Evolutionary conservation across 2,888 invertebrate species (phyloP), one percentile per base, ranked within the genome.

Genomic region (Nemotelus pantherinus): DNA sequence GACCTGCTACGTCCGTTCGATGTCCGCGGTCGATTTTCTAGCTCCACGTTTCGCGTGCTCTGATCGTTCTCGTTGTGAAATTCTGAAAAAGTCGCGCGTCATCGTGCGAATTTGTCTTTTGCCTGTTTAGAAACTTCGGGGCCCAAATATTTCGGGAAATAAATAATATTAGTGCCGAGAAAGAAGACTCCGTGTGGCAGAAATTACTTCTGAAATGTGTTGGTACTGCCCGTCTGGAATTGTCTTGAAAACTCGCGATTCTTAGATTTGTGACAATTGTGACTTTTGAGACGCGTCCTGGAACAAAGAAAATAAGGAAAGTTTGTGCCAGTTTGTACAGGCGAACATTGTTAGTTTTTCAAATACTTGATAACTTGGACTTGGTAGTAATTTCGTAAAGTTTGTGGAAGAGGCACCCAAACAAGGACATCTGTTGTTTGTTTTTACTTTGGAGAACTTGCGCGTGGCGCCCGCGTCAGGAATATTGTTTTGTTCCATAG

Each of bases 11-110:
- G 72, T 7, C 41, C 60, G 72, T 25, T 43, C 43, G 9, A 9
- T 43, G 72, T 7, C 41, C 60, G 72, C 48, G 60, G 45, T 25
- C 39, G 60, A 9, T 71, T 72, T 72, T 25, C 25, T 25, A 25
- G 25, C 25, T 25, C 25, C 25, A 25, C 25, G 25, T 25, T 25
- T 60, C 72, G 72, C 41, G 72, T 10, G 25, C 44, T 55, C 44
- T 41, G 53, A 43, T 71, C 25, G 25, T 72, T 25, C 25, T 25
- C 25, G 25, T 25, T 25, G 72, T 53, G 72, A 72, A 72, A 72
- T 72, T 72, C 72, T 39, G 41, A 72, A 72, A 72, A 71, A 72
- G 60, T 72, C 58, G 58, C 72, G 53, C 72, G 72, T 72, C 72
- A 72, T 72, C 58, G 72, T 60, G 39, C 44, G 41, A 50, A 47